Evolutionary conservation across 2,797 vertebrate species (phyloP), one percentile per base, ranked within the genome.

Genomic region (Liasis olivaceus): DNA sequence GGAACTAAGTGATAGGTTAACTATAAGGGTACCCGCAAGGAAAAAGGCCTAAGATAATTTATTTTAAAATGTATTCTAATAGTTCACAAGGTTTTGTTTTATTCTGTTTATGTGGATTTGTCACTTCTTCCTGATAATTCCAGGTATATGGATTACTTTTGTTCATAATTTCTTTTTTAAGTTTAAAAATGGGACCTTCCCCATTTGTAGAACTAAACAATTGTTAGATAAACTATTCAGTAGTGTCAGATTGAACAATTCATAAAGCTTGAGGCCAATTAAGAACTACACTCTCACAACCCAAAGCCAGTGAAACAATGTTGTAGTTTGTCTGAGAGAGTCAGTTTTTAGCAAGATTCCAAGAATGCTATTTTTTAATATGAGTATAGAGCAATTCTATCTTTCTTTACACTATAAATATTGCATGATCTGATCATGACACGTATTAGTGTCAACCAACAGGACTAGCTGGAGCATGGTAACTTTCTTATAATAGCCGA

Each of bases 401-500:
- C 31, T 28, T 90, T 90, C 58, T 81, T 7, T 59, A 22, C 28
- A 24, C 77, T 87, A n/a, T 28, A 91, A 56, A 85, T 36, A 36
- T 54, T 90, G 17, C 59, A 90, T 63, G 58, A 9, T n/a, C 14
- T 7, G 17, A 62, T 22, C 24, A 28, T 85, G 47, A 59, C 47
- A 5, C 22, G 26, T 28, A 13, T 5, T 51, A 81, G 36, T 88
- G 69, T 88, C 85, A 88, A 51, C 58, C 15, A 87, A 51, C 26
- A 87, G 36, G 56, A 72, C 20, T 47, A 31, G 6, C 54, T 81
- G 13, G 92, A 63, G 63, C 81, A 51, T 63, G 84, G n/a, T 95
- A 58, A 89, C 95, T 88, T 94, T 96, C 90, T 93, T 59, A 86
- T 7, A 92, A 93, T 28, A 94, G 94, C 93, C 72, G 36, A 93